Evolutionary conservation across 2,797 vertebrate genomes (phyloP).

Genomic region (Pangasius djambal): DNA sequence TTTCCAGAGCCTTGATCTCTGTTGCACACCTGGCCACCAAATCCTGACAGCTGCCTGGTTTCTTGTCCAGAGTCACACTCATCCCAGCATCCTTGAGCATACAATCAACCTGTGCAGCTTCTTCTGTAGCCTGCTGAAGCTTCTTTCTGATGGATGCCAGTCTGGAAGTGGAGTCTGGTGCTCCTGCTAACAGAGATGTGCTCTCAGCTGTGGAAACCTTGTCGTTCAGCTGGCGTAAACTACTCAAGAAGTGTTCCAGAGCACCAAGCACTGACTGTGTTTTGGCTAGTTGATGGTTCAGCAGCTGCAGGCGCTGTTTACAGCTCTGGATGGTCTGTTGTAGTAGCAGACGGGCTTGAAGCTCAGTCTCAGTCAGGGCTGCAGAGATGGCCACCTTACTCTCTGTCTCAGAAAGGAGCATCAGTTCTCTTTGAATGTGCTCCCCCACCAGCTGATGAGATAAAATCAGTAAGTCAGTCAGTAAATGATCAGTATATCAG

Average conservation of each 20-base stretch:
- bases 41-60: conserved; percentile 60
- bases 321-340: conserved; percentile 66
- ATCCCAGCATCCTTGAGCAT: conserved; percentile 70
- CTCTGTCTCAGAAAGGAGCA: conserved; percentile 66
- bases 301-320: conserved; percentile 71
- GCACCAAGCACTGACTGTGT: conserved; percentile 66
- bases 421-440: conserved; percentile 69
- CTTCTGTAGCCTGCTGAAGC: conserved; percentile 66
- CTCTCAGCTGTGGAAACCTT: conserved; percentile 51
- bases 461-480: neutral
- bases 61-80: conserved; percentile 64
- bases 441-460: conserved; percentile 63
- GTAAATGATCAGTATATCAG: neutral
- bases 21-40: conserved; percentile 51
- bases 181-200: conserved; percentile 1
- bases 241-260: conserved; percentile 77
- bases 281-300: conserved; percentile 67
- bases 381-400: conserved; percentile 47
- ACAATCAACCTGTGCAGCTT: conserved; percentile 74
- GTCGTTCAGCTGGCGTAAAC: conserved; percentile 65
- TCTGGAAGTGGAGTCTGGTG: conserved; percentile 42
- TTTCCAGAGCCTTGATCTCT: conserved; percentile 49
- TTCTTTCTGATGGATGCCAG: conserved; percentile 61
- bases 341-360: conserved; percentile 62
- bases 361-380: conserved; percentile 57